phyloP scores from a whole-genome alignment of 2,888 invertebrate genomes.

The Notocelia uddmanniana region DNA sequence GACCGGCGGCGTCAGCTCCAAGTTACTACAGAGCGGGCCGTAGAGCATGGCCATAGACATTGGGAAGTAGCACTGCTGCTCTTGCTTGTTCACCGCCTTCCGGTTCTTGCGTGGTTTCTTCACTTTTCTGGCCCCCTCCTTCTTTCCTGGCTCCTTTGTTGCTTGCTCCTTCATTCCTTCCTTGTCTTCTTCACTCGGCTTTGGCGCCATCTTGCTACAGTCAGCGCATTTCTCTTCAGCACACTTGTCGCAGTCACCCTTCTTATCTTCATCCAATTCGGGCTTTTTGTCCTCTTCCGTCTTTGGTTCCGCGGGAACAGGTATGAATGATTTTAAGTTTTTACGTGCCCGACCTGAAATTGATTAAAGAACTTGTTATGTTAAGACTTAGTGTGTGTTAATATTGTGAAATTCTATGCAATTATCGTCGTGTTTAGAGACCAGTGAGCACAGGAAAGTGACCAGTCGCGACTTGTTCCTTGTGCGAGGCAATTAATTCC shows the following conservation, averaged over 20 bases:
- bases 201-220: constrained; percentile 60
- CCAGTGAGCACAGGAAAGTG: too few species aligned
- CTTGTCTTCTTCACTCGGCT: constrained; percentile 66
- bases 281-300: constrained; percentile 71
- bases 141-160: constrained; percentile 6
- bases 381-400: too few species aligned
- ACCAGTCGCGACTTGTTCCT: background rate
- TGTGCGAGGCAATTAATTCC: background rate
- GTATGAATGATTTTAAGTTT: constrained; percentile 77
- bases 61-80: constrained; percentile 88
- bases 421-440: background rate
- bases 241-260: constrained; percentile 69
- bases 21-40: constrained; percentile 89
- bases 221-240: constrained; percentile 70
- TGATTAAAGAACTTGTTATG: too few species aligned
- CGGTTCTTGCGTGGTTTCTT: constrained; percentile 75
- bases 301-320: constrained; percentile 73
- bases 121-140: constrained; percentile 68
- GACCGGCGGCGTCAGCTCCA: constrained; percentile 79
- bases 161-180: constrained; percentile 19
- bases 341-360: constrained; percentile 78
- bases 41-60: constrained; percentile 95
- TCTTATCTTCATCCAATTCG: constrained; percentile 66
- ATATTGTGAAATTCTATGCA: constrained; percentile 2
- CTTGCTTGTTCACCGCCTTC: constrained; percentile 72